phyloP scores from a whole-genome alignment of 2,113 vertebrate genomes.

The Corapipo altera region DNA sequence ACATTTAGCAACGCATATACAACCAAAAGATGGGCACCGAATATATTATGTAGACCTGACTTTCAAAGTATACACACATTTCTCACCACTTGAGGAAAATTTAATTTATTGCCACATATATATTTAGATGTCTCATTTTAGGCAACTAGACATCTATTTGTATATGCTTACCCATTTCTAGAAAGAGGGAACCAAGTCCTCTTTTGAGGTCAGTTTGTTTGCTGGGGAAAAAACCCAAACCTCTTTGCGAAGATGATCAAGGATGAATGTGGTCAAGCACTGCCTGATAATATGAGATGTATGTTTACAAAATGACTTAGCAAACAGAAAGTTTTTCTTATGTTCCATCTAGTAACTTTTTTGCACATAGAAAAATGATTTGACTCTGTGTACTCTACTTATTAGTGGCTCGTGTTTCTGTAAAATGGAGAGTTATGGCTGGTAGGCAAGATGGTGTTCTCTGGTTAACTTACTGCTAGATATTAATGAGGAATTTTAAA shows the following conservation, averaged over 20 bases:
- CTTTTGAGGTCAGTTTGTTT: not conserved
- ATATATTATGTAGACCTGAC: not conserved
- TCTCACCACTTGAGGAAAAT: not conserved
- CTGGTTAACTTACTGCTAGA: not conserved
- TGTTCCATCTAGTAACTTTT: not conserved
- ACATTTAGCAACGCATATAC: not conserved
- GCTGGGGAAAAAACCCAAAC: not conserved
- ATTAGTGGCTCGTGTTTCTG: not conserved
- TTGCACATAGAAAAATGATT: not conserved
- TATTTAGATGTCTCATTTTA: not conserved
- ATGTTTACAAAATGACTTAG: not conserved
- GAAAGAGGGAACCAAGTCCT: not conserved
- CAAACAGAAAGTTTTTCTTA: not conserved
- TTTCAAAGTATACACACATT: not conserved
- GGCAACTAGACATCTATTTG: not conserved
- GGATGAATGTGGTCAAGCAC: not conserved
- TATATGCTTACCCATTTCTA: not conserved
- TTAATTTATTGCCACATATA: not conserved
- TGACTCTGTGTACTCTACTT: not conserved
- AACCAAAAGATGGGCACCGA: not conserved
- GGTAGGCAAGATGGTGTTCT: not conserved
- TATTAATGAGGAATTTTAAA: not conserved
- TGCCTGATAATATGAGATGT: not conserved
- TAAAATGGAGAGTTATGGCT: not conserved
- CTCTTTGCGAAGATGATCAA: not conserved